Evolutionary conservation across 2,113 vertebrate species (phyloP).

Genomic region (Arenaria interpres): DNA sequence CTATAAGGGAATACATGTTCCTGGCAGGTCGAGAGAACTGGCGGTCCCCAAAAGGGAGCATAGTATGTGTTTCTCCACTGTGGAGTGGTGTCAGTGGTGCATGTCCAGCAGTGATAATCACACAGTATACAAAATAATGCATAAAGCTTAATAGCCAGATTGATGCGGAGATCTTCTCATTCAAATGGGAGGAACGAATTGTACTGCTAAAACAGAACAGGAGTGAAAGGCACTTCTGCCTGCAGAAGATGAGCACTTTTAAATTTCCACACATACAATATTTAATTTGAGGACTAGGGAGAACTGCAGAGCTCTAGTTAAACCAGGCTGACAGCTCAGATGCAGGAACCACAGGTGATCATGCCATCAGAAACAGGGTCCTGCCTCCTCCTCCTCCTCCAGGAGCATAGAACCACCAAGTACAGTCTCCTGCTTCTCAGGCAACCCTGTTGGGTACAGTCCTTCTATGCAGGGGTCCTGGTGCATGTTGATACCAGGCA

Average conservation of each 20-base stretch:
- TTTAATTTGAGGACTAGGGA: neutral
- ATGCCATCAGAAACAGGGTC: neutral
- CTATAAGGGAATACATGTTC: neutral
- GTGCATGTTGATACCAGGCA: neutral
- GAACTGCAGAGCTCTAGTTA: neutral
- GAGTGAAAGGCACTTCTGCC: neutral
- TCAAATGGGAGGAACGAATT: neutral
- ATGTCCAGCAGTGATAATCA: neutral
- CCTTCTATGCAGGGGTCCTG: neutral
- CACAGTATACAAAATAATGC: neutral
- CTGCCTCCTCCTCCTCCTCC: neutral
- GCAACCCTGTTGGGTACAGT: neutral
- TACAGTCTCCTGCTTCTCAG: neutral
- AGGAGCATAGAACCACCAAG: neutral
- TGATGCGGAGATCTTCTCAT: neutral
- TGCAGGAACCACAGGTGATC: too few species aligned
- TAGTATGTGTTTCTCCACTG: neutral
- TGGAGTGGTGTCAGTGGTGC: neutral
- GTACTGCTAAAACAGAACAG: neutral
- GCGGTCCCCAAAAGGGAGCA: neutral
- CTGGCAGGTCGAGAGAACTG: neutral
- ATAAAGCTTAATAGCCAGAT: neutral
- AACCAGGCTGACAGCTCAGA: neutral
- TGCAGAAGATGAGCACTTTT: neutral
- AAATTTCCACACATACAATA: fast-evolving